Evolutionary conservation across 2,888 invertebrate genomes (phyloP).

Genomic region (Deilephila porcellus): DNA sequence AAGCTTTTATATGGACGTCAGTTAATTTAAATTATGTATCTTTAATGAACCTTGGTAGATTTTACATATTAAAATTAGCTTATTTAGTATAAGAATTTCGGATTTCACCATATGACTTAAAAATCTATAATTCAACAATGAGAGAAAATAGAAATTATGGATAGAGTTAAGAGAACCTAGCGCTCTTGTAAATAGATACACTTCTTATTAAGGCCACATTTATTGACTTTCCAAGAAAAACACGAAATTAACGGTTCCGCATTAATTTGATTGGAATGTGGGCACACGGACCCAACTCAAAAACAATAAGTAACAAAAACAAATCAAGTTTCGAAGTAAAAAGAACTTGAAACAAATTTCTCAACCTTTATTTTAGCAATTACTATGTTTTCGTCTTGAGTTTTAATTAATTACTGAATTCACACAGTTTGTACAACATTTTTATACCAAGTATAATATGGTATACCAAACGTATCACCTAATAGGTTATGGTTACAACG

Average conservation of each 20-base stretch:
- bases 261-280: slow-evolving; percentile 30
- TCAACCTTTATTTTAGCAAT: slow-evolving; percentile 30
- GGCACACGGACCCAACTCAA: slow-evolving; percentile 23
- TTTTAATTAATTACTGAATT: background rate
- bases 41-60: no score
- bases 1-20: no score
- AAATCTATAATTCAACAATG: no score
- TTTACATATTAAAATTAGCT: no score
- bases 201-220: no score
- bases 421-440: background rate
- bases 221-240: background rate
- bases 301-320: slow-evolving; percentile 34
- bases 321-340: slow-evolving; percentile 33
- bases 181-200: background rate
- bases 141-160: no score
- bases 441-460: background rate
- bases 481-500: no score
- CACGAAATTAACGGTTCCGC: slow-evolving; percentile 3
- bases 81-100: no score
- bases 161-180: no score
- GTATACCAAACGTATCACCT: no score
- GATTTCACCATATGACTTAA: no score
- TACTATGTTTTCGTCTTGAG: slow-evolving; percentile 28
- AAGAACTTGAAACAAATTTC: slow-evolving; percentile 32
- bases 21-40: no score